These are phyloP conservation scores for Anguilla pacifica DNA, from an alignment of 2,797 vertebrate genomes.

Conservation along the genomic window DNA sequence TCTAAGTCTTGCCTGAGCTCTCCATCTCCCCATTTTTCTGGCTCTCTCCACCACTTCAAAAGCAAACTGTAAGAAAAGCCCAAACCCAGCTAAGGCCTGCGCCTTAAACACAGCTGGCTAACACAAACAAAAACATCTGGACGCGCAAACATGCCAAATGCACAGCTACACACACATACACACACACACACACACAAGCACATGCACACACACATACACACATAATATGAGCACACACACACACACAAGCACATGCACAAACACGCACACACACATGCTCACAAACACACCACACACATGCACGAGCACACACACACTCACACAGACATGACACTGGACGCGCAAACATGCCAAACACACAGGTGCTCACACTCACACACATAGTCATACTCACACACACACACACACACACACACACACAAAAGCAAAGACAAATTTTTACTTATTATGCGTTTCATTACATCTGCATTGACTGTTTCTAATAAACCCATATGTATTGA, in stretches of 20 bases:
- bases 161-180: slow-evolving; percentile 3
- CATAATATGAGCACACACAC: background rate
- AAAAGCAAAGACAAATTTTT: background rate
- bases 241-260: background rate
- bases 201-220: background rate
- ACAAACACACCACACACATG: slow-evolving; percentile 1
- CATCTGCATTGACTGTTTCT: background rate
- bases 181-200: background rate
- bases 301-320: slow-evolving; percentile 18
- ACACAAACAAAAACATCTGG: slow-evolving; percentile 20
- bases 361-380: slow-evolving; percentile 16
- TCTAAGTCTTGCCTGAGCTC: background rate
- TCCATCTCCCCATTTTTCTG: slow-evolving; percentile 5
- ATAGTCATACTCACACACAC: background rate
- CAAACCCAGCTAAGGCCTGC: background rate
- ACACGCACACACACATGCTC: slow-evolving; percentile 21
- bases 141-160: background rate
- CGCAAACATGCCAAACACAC: slow-evolving; percentile 21
- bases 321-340: background rate
- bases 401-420: background rate
- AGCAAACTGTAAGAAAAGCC: slow-evolving; percentile 17
- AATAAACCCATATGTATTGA: background rate
- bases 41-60: slow-evolving; percentile 30
- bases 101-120: slow-evolving; percentile 18
- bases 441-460: background rate